Evolutionary conservation across 2,797 vertebrate genomes (phyloP).

Genomic region (Falco columbarius): DNA sequence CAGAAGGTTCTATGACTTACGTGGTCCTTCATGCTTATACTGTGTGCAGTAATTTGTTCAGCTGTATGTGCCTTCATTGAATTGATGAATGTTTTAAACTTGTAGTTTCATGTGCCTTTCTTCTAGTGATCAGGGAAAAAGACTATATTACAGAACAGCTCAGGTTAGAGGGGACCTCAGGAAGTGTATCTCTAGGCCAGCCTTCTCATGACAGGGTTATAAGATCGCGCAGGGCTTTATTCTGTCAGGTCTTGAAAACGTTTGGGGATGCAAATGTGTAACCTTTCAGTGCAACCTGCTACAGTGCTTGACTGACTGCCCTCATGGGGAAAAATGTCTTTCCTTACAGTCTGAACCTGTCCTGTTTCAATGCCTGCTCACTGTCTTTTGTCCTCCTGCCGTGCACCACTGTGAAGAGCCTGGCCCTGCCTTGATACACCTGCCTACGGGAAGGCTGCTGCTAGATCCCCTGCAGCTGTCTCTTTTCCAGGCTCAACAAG

Average conservation of each 20-base stretch:
- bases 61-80: background rate
- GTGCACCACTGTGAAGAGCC: background rate
- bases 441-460: background rate
- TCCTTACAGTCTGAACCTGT: background rate
- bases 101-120: background rate
- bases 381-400: background rate
- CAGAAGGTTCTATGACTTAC: background rate
- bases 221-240: background rate
- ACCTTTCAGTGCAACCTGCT: background rate
- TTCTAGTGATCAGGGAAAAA: background rate
- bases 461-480: background rate
- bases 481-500: background rate
- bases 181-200: background rate
- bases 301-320: rapidly evolving
- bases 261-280: background rate
- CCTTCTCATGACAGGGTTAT: background rate
- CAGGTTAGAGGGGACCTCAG: background rate
- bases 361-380: background rate
- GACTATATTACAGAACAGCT: background rate
- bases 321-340: background rate
- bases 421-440: background rate
- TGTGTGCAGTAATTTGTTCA: background rate
- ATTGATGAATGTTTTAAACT: background rate
- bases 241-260: background rate
- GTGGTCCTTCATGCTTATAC: background rate